Evolutionary conservation across 2,888 invertebrate genomes (phyloP), one percentile per base, ranked within the genome.

Genomic region (Troglohyphantes excavatus): DNA sequence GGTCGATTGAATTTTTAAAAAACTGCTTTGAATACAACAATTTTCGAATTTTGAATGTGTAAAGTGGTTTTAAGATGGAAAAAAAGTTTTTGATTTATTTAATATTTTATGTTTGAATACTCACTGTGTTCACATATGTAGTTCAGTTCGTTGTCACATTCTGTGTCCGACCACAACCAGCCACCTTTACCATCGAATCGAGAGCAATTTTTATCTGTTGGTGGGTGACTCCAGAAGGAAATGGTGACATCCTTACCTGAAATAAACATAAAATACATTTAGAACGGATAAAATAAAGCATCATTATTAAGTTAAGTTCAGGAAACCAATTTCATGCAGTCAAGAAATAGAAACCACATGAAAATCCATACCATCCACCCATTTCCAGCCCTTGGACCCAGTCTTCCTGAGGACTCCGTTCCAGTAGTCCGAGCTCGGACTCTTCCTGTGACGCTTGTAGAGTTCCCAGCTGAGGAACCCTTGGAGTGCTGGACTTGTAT

Each of bases 391-490:
- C 89, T 95, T 95, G 6, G 95, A 94, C 93, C 97, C 96, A 2
- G 96, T 95, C 93, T 98, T 97, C 17, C 97, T 95, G 9, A 97
- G 95, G 0, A 97, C 97, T 0, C 98, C 98, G 96, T 98, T 96
- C 98, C 98, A 98, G 93, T 98, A 98, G 92, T 98, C 97, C 87
- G 97, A 97, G 93, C 96, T 96, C 21, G 96, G 96, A 94, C 98
- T 98, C 93, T 96, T 97, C 93, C 97, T 95, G 93, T 98, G 98
- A 70, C 98, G 94, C 91, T 97, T 95, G 97, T 98, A 98, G 63
- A 98, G 94, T 93, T 98, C 98, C 98, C 98, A 98, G 93, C 97
- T 97, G 92, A 98, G 96, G 94, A 98, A 98, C 0, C 98, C 98
- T 94, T 98, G 98, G 59, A 98, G 94, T 0, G 98, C 98, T 0